Conservation (phyloP, 1,140 invertebrate genomes). For the Bombus turneri region DNA sequence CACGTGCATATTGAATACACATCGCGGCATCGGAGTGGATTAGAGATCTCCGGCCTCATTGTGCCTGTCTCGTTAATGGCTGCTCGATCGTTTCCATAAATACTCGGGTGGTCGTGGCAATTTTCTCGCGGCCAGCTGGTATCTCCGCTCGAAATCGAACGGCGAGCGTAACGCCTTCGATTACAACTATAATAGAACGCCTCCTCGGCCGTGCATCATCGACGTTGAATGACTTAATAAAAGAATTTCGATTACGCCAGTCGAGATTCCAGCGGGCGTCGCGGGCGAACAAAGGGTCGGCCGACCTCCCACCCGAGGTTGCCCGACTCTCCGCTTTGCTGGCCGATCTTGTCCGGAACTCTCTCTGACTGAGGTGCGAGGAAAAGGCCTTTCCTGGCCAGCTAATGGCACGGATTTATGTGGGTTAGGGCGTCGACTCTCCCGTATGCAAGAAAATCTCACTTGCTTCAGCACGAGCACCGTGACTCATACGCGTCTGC, state of each 20-base stretch:
- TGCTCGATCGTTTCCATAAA: slow-evolving; percentile 34
- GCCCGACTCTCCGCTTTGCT: not conserved
- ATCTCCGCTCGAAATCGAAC: slow-evolving; percentile 52
- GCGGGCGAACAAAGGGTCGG: slow-evolving; percentile 65
- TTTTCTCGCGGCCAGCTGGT: slow-evolving; percentile 7
- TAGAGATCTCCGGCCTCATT: not conserved
- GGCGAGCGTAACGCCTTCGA: slow-evolving; percentile 56
- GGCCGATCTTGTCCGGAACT: slow-evolving; percentile 3
- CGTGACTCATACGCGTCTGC: slow-evolving; percentile 71
- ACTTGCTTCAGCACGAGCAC: slow-evolving; percentile 53
- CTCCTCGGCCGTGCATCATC: slow-evolving; percentile 62
- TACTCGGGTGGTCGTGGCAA: slow-evolving; percentile 13
- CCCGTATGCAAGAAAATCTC: slow-evolving; percentile 63
- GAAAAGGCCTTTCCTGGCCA: slow-evolving; percentile 66
- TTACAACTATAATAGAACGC: slow-evolving; percentile 43
- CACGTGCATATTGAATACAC: not conserved
- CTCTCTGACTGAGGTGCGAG: slow-evolving; percentile 29
- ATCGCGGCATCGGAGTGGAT: slow-evolving; percentile 4
- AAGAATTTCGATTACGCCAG: slow-evolving; percentile 68
- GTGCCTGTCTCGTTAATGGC: slow-evolving; percentile 28
- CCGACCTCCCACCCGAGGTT: slow-evolving; percentile 51
- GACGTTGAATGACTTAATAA: slow-evolving; percentile 67
- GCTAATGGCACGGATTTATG: slow-evolving; percentile 71
- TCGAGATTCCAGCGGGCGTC: slow-evolving; percentile 60
- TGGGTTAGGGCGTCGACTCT: slow-evolving; percentile 74